Percentiles rank a stretch among this genome's conserved stretches.
These are phyloP conservation scores for Drosophila sp. DNA, from an alignment of 1,140 invertebrate genomes.

Conservation along the genomic window DNA sequence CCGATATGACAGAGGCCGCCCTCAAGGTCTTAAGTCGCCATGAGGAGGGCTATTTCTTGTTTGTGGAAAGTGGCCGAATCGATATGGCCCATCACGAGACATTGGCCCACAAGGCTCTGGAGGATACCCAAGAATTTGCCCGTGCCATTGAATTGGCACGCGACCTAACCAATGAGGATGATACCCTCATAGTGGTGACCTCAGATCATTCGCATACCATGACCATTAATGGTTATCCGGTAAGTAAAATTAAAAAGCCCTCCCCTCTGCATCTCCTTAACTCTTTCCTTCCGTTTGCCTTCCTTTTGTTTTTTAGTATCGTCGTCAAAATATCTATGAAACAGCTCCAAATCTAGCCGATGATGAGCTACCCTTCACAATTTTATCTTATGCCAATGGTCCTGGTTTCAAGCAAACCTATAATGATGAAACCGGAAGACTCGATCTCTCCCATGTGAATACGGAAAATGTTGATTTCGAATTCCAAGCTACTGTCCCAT, in stretches of 20 bases:
- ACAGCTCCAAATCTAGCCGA: slow-evolving; percentile 67
- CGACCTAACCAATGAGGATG: slow-evolving; percentile 86
- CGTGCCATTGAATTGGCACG: slow-evolving; percentile 88
- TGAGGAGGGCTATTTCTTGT: slow-evolving; percentile 93
- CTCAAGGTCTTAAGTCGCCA: slow-evolving; percentile 91
- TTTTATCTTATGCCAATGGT: slow-evolving; percentile 90
- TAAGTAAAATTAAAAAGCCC: slow-evolving; percentile 31
- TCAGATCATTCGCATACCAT: slow-evolving; percentile 93
- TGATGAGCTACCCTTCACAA: slow-evolving; percentile 87
- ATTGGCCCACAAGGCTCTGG: slow-evolving; percentile 89
- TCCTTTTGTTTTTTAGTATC: slow-evolving; percentile 43
- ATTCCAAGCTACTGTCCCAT: slow-evolving; percentile 84
- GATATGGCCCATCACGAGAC: slow-evolving; percentile 93
- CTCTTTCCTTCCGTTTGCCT: not conserved
- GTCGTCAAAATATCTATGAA: slow-evolving; percentile 87
- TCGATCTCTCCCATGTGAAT: slow-evolving; percentile 54
- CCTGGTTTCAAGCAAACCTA: slow-evolving; percentile 84
- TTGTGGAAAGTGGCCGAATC: slow-evolving; percentile 94
- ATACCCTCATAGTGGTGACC: slow-evolving; percentile 91
- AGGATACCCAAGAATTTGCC: slow-evolving; percentile 91
- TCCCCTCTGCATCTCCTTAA: not conserved
- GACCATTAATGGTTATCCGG: slow-evolving; percentile 88
- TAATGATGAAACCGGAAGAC: slow-evolving; percentile 36
- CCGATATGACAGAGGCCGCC: slow-evolving; percentile 93
- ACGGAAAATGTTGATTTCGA: slow-evolving; percentile 64